Conservation (phyloP, 2,888 invertebrate genomes). For the Schrankia costaestrigalis region DNA sequence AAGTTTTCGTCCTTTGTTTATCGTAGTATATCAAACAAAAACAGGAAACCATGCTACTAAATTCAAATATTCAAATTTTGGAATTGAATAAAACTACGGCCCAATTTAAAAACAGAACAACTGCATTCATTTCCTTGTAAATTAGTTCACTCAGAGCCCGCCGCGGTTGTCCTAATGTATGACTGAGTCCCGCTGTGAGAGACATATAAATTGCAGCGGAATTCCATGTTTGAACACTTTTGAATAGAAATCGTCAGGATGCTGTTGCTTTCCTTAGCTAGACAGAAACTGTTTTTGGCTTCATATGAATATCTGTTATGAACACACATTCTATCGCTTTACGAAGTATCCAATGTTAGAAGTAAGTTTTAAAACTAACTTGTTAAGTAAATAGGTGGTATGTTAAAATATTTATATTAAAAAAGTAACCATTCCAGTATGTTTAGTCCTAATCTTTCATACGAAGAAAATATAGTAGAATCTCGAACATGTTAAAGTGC, state of each 20-base stretch:
- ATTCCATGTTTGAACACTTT: conserved; percentile 34
- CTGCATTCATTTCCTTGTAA: conserved; percentile 14
- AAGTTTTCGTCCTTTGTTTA: too few species aligned
- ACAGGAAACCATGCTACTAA: too few species aligned
- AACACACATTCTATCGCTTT: conserved; percentile 9
- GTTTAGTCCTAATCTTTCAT: too few species aligned
- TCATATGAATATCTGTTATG: conserved; percentile 28
- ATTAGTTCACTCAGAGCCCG: conserved; percentile 29
- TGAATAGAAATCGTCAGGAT: conserved; percentile 41
- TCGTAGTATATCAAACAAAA: too few species aligned
- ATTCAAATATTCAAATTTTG: too few species aligned
- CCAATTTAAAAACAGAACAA: conserved; percentile 22
- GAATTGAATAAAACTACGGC: not conserved
- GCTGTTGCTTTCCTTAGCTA: conserved; percentile 26
- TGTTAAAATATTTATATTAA: too few species aligned
- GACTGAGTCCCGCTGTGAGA: conserved; percentile 55
- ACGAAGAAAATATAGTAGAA: too few species aligned
- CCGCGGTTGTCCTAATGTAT: conserved; percentile 46
- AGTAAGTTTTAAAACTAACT: too few species aligned
- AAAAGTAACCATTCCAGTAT: too few species aligned
- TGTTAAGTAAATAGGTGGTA: too few species aligned
- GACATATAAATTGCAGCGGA: conserved; percentile 63
- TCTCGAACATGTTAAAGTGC: too few species aligned
- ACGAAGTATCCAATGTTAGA: not conserved
- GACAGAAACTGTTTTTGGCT: conserved; percentile 26